Conservation (phyloP, 2,888 invertebrate species). For the Microplitis manilae region DNA sequence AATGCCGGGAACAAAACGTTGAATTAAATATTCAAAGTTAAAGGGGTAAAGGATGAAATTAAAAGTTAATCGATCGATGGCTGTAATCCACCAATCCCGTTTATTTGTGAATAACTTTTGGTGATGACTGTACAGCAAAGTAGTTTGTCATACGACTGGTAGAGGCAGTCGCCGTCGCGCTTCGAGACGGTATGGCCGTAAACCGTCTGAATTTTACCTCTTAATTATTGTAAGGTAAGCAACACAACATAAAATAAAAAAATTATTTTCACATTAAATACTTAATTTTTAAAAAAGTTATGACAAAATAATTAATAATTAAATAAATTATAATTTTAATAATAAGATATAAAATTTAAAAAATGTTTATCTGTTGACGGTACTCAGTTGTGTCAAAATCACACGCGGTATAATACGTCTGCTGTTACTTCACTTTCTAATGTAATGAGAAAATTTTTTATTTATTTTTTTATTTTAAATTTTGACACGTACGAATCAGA, state of each 20-base stretch:
- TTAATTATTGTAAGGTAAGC: conserved; percentile 41
- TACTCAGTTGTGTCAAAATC: conserved; percentile 23
- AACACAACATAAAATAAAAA: neutral
- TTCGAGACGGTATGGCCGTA: conserved; percentile 66
- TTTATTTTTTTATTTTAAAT: conserved; percentile 16
- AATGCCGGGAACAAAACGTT: neutral
- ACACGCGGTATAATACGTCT: conserved; percentile 14
- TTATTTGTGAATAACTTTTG: conserved; percentile 50
- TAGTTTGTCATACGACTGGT: conserved; percentile 62
- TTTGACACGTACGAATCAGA: neutral
- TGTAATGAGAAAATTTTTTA: neutral
- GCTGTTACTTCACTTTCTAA: conserved; percentile 17
- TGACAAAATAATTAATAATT: neutral
- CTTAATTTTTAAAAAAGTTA: neutral
- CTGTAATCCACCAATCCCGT: conserved; percentile 25
- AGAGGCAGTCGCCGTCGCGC: conserved; percentile 67
- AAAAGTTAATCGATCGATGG: conserved; percentile 34
- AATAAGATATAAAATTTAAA: neutral
- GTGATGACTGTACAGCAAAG: conserved; percentile 53
- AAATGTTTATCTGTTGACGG: neutral
- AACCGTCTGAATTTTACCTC: conserved; percentile 56
- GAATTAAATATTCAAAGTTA: conserved; percentile 19
- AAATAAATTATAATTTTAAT: neutral
- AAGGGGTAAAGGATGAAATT: conserved; percentile 20
- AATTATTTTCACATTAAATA: neutral